Evolutionary conservation across 2,888 invertebrate species (phyloP).

Genomic region (Cephus sareptanus): DNA sequence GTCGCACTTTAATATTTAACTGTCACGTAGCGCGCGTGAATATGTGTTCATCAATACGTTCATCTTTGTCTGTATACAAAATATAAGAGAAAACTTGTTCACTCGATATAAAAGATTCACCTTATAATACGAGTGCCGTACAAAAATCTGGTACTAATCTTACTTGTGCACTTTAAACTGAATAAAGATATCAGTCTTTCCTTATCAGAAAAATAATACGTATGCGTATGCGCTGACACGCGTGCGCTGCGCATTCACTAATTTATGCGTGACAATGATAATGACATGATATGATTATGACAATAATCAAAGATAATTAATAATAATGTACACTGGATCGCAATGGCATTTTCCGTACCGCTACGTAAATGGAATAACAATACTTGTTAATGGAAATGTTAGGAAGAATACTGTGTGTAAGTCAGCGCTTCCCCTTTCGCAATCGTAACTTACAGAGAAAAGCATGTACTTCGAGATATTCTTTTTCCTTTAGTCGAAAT

Average conservation of each 20-base stretch:
- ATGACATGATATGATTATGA: not conserved
- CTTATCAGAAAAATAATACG: constrained; percentile 20
- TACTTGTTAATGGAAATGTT: constrained; percentile 23
- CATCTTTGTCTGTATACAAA: constrained; percentile 11
- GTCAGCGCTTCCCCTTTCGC: constrained; percentile 9
- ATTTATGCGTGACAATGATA: not conserved
- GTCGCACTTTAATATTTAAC: constrained; percentile 15
- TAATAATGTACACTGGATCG: not conserved
- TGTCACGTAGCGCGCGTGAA: constrained; percentile 22
- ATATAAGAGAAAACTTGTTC: not conserved
- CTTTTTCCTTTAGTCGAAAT: constrained; percentile 1
- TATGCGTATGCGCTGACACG: not conserved
- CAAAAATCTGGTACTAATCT: constrained; percentile 19
- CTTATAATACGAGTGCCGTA: constrained; percentile 21
- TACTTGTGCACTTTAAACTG: constrained; percentile 28
- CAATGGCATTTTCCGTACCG: not conserved
- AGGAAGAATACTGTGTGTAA: constrained; percentile 20
- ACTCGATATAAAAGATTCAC: constrained; percentile 18
- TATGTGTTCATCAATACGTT: constrained; percentile 26
- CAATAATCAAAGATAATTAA: not conserved
- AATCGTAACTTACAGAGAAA: not conserved
- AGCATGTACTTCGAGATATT: not conserved
- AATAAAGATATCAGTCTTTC: constrained; percentile 29
- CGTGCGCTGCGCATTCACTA: not conserved
- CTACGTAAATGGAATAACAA: constrained; percentile 6